Conservation (phyloP, 2,113 vertebrate species). For the Talpa occidentalis region DNA sequence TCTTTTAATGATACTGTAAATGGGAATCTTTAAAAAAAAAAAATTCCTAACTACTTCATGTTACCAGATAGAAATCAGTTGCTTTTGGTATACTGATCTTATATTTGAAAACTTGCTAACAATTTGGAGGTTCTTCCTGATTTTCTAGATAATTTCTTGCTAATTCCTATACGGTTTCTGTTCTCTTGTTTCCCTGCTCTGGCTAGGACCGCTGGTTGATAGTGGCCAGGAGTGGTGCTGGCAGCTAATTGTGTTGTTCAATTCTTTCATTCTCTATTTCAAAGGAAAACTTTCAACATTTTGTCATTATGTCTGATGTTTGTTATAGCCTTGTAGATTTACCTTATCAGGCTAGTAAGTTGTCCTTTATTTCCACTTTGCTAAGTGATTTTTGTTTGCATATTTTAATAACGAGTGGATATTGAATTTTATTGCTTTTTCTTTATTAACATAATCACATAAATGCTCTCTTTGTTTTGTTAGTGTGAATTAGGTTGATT, state of each 20-base stretch:
- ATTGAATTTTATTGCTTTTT: slow-evolving; percentile 45
- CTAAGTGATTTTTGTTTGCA: not conserved
- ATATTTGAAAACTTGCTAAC: not conserved
- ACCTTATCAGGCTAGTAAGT: not conserved
- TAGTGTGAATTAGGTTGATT: slow-evolving; percentile 4
- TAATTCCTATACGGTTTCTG: not conserved
- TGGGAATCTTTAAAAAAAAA: not conserved
- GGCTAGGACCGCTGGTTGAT: not conserved
- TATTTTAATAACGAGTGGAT: slow-evolving; percentile 38
- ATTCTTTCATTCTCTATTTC: slow-evolving; percentile 1
- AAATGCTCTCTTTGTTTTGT: slow-evolving; percentile 34
- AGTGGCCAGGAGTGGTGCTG: not conserved
- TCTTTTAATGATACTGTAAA: not conserved
- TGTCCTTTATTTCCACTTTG: slow-evolving; percentile 1
- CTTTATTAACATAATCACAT: slow-evolving; percentile 23
- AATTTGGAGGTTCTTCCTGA: not conserved
- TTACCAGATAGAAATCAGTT: not conserved
- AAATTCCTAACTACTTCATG: not conserved
- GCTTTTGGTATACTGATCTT: not conserved
- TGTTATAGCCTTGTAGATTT: not conserved
- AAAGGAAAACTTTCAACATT: slow-evolving; percentile 10
- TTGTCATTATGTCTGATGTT: slow-evolving; percentile 1
- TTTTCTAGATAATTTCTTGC: not conserved
- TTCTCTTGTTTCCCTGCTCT: not conserved
- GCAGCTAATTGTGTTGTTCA: not conserved